Evolutionary conservation across 2,888 invertebrate genomes (phyloP).

Genomic region (Drosophila nr. medialis): DNA sequence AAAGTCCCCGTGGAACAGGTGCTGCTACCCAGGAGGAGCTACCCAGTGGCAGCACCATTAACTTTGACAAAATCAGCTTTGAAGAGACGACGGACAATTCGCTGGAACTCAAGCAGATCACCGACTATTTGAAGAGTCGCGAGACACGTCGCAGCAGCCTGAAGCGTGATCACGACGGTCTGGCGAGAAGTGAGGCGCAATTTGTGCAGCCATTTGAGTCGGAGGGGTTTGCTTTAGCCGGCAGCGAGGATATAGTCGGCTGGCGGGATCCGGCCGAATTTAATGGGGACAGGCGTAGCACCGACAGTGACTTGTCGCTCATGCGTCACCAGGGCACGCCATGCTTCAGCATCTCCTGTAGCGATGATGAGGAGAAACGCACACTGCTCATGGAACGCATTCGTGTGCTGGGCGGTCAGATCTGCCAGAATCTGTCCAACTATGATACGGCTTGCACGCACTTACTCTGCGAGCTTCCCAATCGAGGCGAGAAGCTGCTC

Average conservation of each 20-base stretch:
- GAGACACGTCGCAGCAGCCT: slow-evolving; percentile 78
- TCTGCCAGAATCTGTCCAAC: slow-evolving; percentile 81
- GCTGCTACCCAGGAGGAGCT: background rate
- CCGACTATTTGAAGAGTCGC: slow-evolving; percentile 82
- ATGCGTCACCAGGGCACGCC: slow-evolving; percentile 81
- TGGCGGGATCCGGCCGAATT: slow-evolving; percentile 88
- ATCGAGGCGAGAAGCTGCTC: slow-evolving; percentile 94
- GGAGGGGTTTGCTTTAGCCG: slow-evolving; percentile 76
- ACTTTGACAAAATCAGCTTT: slow-evolving; percentile 83
- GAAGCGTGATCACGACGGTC: slow-evolving; percentile 64
- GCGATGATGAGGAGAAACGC: slow-evolving; percentile 74
- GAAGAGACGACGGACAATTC: slow-evolving; percentile 74
- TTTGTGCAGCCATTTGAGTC: slow-evolving; percentile 82
- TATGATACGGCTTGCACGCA: slow-evolving; percentile 90
- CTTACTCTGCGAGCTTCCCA: slow-evolving; percentile 90
- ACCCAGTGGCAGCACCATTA: slow-evolving; percentile 67
- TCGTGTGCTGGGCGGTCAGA: slow-evolving; percentile 72
- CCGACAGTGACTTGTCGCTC: slow-evolving; percentile 39
- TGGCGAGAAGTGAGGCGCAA: slow-evolving; percentile 65
- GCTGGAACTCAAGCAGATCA: slow-evolving; percentile 81
- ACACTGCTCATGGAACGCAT: slow-evolving; percentile 72
- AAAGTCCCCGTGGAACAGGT: slow-evolving; percentile 54
- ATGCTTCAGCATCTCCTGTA: slow-evolving; percentile 83
- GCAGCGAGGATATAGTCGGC: slow-evolving; percentile 88
- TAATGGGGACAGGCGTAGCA: slow-evolving; percentile 48